phyloP scores from a whole-genome alignment of 2,797 vertebrate genomes.

The Forpus xanthops region DNA sequence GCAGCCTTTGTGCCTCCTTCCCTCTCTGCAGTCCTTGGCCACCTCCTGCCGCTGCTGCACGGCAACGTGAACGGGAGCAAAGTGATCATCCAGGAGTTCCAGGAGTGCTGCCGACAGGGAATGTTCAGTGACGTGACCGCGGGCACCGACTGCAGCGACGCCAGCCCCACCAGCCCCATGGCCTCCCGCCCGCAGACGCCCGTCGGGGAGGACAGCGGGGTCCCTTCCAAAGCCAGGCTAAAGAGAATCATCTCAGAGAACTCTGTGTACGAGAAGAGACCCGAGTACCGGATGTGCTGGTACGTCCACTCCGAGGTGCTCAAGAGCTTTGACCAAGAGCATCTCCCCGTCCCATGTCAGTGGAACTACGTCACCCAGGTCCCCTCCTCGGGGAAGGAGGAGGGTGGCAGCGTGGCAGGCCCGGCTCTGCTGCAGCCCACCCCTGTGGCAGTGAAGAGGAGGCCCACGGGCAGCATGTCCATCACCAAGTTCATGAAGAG shows the following conservation, averaged over 20 bases:
- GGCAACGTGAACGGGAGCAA: slow-evolving; percentile 92
- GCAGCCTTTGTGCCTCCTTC: neutral
- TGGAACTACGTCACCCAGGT: slow-evolving; percentile 91
- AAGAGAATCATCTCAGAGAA: slow-evolving; percentile 89
- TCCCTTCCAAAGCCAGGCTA: slow-evolving; percentile 90
- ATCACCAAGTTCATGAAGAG: slow-evolving; percentile 97
- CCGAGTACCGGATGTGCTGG: slow-evolving; percentile 89
- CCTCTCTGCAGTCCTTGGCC: slow-evolving; percentile 79
- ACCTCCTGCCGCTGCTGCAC: slow-evolving; percentile 90
- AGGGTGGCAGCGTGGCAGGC: neutral
- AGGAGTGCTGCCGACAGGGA: slow-evolving; percentile 87
- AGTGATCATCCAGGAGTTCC: slow-evolving; percentile 93
- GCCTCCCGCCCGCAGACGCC: neutral
- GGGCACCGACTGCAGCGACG: neutral
- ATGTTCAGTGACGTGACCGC: neutral
- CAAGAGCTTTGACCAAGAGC: slow-evolving; percentile 80
- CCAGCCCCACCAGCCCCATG: slow-evolving; percentile 44
- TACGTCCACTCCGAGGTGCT: slow-evolving; percentile 90
- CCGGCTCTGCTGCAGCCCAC: neutral
- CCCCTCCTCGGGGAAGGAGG: slow-evolving; percentile 77
- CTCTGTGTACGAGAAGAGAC: slow-evolving; percentile 91
- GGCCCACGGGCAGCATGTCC: slow-evolving; percentile 87
- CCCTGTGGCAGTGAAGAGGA: slow-evolving; percentile 80
- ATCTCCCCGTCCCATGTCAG: slow-evolving; percentile 90
- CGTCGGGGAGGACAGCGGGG: slow-evolving; percentile 36